Percentiles rank a stretch among this genome's conserved stretches.
phyloP scores from a whole-genome alignment of 53 echinoderm and acorn worm species.

The Echinometra lucunter region DNA sequence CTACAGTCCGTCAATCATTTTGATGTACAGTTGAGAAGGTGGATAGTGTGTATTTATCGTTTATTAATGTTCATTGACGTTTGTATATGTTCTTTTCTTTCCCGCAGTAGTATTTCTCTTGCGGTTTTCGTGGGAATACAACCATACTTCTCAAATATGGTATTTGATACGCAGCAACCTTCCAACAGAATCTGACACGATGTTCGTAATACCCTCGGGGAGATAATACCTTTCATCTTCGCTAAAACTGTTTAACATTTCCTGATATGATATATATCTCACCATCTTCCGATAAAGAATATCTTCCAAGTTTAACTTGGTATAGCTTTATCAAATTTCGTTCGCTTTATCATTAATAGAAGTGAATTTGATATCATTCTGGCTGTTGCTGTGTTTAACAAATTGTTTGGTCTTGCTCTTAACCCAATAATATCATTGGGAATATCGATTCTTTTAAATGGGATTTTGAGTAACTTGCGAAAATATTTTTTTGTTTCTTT shows the following conservation, averaged over 20 bases:
- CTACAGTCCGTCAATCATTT: neutral
- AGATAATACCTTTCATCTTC: neutral
- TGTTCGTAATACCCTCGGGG: neutral
- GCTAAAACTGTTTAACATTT: neutral
- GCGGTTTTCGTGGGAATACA: conserved; percentile 1
- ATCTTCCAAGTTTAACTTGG: neutral
- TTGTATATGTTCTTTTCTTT: neutral
- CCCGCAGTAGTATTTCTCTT: neutral
- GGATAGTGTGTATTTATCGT: neutral
- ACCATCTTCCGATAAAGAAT: neutral
- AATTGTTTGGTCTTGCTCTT: conserved; percentile 9
- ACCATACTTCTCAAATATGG: neutral
- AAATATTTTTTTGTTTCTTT: neutral
- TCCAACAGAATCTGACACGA: neutral
- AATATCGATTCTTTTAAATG: neutral
- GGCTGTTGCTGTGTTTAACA: neutral
- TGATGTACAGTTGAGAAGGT: neutral
- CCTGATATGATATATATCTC: neutral
- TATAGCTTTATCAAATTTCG: neutral
- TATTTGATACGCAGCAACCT: neutral
- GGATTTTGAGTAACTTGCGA: neutral
- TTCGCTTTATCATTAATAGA: neutral
- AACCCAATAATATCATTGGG: neutral
- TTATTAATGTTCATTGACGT: neutral
- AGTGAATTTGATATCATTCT: neutral